phyloP scores from a whole-genome alignment of 2,888 invertebrate species.

The Dysmachus trigonus region DNA sequence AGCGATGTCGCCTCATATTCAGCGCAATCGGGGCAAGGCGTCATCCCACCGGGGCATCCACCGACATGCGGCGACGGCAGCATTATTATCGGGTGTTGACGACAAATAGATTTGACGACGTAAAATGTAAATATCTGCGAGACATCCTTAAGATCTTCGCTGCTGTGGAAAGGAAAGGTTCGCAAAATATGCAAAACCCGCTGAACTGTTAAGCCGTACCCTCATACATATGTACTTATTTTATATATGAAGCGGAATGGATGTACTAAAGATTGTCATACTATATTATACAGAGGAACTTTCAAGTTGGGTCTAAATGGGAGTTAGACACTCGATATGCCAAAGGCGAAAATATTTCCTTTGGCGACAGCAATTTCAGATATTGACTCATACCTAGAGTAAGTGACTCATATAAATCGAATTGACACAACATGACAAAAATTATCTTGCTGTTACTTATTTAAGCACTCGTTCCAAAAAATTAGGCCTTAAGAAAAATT shows the following conservation, averaged over 20 bases:
- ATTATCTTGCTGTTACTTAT: no score
- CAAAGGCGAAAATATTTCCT: neutral
- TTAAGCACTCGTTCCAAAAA: no score
- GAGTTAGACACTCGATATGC: neutral
- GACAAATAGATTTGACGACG: constrained; percentile 26
- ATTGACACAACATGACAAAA: no score
- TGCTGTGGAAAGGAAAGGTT: neutral
- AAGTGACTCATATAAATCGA: neutral
- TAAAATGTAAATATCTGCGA: constrained; percentile 18
- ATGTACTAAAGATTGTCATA: neutral
- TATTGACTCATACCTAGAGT: neutral
- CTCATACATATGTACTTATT: no score
- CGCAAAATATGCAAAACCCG: neutral
- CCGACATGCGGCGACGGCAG: neutral
- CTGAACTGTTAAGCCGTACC: neutral
- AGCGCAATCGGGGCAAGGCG: neutral
- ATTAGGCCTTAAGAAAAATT: no score
- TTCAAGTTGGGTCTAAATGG: neutral
- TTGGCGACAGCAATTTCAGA: neutral
- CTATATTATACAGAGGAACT: neutral
- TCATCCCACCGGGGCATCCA: neutral
- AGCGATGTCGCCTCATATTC: constrained; percentile 4
- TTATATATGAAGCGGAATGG: neutral
- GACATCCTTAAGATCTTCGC: neutral
- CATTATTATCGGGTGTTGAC: constrained; percentile 38